Evolutionary conservation across 2,797 vertebrate species (phyloP).

Genomic region (Channa striata): DNA sequence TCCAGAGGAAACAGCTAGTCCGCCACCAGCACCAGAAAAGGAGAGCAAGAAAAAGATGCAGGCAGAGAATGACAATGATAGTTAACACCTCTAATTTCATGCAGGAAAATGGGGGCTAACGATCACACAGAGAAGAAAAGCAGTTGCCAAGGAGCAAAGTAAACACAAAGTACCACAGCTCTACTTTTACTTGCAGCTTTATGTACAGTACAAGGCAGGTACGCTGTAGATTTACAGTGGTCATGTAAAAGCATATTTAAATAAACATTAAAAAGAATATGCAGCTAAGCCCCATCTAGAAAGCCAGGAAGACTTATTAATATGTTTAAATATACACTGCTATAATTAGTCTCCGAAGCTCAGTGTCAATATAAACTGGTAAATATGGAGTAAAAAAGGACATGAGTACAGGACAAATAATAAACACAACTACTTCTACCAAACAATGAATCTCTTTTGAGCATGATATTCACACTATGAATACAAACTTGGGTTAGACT

Average conservation of each 20-base stretch:
- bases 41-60: constrained; percentile 15
- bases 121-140: neutral
- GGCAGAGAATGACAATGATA: constrained; percentile 12
- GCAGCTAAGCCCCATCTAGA: neutral
- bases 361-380: too few relatives aligned
- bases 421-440: too few relatives aligned
- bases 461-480: neutral
- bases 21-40: constrained; percentile 37
- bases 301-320: neutral
- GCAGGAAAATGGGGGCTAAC: constrained; percentile 3
- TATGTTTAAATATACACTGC: neutral
- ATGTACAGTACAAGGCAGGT: neutral
- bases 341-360: neutral
- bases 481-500: neutral
- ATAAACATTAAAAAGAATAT: neutral
- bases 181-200: neutral
- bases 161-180: neutral
- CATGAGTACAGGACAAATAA: neutral
- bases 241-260: neutral
- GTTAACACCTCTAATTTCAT: constrained; percentile 1
- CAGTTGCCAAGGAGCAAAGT: neutral
- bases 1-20: constrained; percentile 70
- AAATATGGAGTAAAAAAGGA: neutral
- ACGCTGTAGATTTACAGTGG: neutral
- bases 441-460: too few relatives aligned